Evolutionary conservation across 2,113 vertebrate species (phyloP).

Genomic region (Scophthalmus maximus): DNA sequence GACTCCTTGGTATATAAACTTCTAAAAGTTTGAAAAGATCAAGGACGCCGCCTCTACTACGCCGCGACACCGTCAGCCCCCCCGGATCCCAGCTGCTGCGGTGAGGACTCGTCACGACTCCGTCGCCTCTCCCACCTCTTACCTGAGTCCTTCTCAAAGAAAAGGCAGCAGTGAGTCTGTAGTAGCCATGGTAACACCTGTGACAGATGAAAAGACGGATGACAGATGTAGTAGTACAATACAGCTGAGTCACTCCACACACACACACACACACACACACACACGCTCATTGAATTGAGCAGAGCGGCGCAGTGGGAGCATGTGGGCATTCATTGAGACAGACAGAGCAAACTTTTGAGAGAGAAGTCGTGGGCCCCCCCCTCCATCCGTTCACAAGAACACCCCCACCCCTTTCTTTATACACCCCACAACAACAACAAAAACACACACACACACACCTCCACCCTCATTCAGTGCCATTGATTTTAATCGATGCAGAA

Average conservation of each 20-base stretch:
- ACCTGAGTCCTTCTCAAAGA: constrained; percentile 84
- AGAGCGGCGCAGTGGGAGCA: constrained; percentile 47
- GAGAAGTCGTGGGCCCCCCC: constrained; percentile 20
- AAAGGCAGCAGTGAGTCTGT: constrained; percentile 82
- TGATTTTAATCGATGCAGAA: too few relatives aligned
- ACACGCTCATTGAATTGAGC: constrained; percentile 49
- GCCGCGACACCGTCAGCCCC: not conserved
- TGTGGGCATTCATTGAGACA: constrained; percentile 33
- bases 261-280: constrained; percentile 17
- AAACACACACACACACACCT: not conserved
- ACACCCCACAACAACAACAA: not conserved
- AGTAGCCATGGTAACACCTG: constrained; percentile 86
- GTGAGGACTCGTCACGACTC: not conserved
- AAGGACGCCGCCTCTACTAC: not conserved
- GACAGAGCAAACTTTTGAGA: constrained; percentile 39
- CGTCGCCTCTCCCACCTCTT: constrained; percentile 62
- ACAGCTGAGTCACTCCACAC: constrained; percentile 73
- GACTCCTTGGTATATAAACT: too few relatives aligned
- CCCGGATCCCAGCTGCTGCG: not conserved
- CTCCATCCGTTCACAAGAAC: constrained; percentile 25
- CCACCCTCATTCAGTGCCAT: not conserved
- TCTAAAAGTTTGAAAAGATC: too few relatives aligned
- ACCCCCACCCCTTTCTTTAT: constrained; percentile 2
- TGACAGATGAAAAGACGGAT: constrained; percentile 81
- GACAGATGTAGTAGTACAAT: constrained; percentile 78